These are phyloP conservation scores for Macrotis lagotis DNA, from an alignment of 2,113 vertebrate species.

Conservation along the genomic window DNA sequence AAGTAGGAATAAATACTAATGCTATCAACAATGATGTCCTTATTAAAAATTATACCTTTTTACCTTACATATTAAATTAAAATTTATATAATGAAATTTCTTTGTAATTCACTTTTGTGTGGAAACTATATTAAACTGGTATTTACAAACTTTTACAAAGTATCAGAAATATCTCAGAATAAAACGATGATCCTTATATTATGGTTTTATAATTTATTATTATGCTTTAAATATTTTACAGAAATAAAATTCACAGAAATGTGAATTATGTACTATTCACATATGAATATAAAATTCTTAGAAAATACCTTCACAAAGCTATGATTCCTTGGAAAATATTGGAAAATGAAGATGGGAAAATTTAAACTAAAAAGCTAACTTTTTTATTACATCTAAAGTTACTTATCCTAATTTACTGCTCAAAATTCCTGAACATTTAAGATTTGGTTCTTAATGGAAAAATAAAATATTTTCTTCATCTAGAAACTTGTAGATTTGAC, in stretches of 20 bases:
- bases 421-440: slow-evolving; percentile 71
- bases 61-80: background rate
- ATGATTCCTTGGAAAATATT: slow-evolving; percentile 57
- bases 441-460: slow-evolving; percentile 71
- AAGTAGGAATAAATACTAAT: slow-evolving; percentile 43
- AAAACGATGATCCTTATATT: background rate
- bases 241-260: slow-evolving; percentile 21
- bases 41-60: slow-evolving; percentile 14
- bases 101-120: slow-evolving; percentile 29
- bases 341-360: slow-evolving; percentile 71
- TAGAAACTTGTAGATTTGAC: slow-evolving; percentile 73
- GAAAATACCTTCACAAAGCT: slow-evolving; percentile 56
- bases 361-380: slow-evolving; percentile 68
- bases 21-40: background rate
- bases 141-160: slow-evolving; percentile 43
- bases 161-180: slow-evolving; percentile 27
- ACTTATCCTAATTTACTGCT: slow-evolving; percentile 66
- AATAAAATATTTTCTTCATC: slow-evolving; percentile 77
- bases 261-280: slow-evolving; percentile 44
- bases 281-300: slow-evolving; percentile 45
- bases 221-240: background rate
- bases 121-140: slow-evolving; percentile 27
- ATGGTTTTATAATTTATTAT: background rate
- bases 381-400: slow-evolving; percentile 69
- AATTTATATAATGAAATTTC: slow-evolving; percentile 44